Evolutionary conservation across 2,113 vertebrate species (phyloP).

Genomic region (Bucco capensis): DNA sequence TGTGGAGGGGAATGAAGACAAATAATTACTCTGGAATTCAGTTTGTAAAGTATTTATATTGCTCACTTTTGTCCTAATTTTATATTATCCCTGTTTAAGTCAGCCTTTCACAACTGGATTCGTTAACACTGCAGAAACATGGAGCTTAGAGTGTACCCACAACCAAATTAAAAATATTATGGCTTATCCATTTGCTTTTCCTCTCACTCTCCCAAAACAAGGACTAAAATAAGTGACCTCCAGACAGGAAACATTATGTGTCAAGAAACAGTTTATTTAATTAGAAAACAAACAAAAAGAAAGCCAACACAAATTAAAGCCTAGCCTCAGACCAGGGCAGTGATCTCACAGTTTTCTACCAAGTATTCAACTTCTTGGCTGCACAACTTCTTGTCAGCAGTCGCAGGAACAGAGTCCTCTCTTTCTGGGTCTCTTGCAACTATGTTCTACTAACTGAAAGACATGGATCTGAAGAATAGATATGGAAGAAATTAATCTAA

Average conservation of each 20-base stretch:
- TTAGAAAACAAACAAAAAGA: not conserved
- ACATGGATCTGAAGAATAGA: not conserved
- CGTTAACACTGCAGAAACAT: not conserved
- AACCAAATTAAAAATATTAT: not conserved
- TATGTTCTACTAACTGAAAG: not conserved
- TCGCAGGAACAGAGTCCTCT: fast-evolving
- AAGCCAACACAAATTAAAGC: not conserved
- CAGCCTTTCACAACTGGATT: not conserved
- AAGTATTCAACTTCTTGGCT: not conserved
- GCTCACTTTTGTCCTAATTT: not conserved
- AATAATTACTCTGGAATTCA: not conserved
- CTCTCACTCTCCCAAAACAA: not conserved
- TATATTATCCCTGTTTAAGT: not conserved
- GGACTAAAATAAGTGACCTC: not conserved
- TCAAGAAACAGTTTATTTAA: not conserved
- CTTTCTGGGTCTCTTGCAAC: not conserved
- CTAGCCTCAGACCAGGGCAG: not conserved
- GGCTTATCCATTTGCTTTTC: not conserved
- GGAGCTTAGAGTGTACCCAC: not conserved
- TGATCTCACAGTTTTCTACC: not conserved
- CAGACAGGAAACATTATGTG: not conserved
- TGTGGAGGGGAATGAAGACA: not conserved
- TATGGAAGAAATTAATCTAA: not conserved
- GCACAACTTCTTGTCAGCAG: not conserved
- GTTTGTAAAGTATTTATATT: not conserved